Percentiles rank a stretch among this genome's conserved stretches.
These are phyloP conservation scores for Laothoe populi DNA, from an alignment of 2,888 invertebrate genomes.

Conservation along the genomic window DNA sequence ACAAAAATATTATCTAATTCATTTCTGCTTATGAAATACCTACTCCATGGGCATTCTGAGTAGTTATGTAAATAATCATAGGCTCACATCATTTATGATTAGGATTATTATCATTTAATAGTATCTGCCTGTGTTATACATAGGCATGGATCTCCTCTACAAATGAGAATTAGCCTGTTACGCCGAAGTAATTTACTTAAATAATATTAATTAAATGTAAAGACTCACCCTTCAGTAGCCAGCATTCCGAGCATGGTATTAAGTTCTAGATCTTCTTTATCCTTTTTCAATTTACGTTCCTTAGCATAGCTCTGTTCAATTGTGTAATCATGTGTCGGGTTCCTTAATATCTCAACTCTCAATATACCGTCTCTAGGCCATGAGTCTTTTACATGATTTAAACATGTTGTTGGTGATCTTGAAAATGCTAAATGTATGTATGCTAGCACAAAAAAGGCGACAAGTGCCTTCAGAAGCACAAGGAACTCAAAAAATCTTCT, in stretches of 20 bases:
- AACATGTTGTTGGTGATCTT: conserved; percentile 95
- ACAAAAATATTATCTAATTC: no score
- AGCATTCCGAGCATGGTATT: conserved; percentile 86
- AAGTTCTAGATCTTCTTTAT: conserved; percentile 85
- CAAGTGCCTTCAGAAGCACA: conserved; percentile 89
- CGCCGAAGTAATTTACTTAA: no score
- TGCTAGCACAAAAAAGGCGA: conserved; percentile 94
- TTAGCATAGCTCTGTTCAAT: conserved; percentile 94
- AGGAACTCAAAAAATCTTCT: conserved; percentile 93
- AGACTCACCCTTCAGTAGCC: conserved; percentile 86
- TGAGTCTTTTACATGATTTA: conserved; percentile 93
- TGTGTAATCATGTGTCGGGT: conserved; percentile 89
- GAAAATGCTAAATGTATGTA: conserved; percentile 98
- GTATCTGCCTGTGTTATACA: no score
- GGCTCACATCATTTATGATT: no score
- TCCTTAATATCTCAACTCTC: conserved; percentile 93
- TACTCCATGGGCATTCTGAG: no score
- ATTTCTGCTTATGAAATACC: no score
- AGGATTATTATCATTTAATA: no score
- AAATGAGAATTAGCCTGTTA: no score
- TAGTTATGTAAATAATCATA: no score
- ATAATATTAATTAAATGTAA: background rate
- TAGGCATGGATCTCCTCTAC: no score
- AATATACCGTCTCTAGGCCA: conserved; percentile 99
- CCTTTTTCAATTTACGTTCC: conserved; percentile 89